Percentiles rank a stretch among this genome's conserved stretches.
Evolutionary conservation across 2,797 vertebrate genomes (phyloP).

Genomic region (Rallus crepitans): DNA sequence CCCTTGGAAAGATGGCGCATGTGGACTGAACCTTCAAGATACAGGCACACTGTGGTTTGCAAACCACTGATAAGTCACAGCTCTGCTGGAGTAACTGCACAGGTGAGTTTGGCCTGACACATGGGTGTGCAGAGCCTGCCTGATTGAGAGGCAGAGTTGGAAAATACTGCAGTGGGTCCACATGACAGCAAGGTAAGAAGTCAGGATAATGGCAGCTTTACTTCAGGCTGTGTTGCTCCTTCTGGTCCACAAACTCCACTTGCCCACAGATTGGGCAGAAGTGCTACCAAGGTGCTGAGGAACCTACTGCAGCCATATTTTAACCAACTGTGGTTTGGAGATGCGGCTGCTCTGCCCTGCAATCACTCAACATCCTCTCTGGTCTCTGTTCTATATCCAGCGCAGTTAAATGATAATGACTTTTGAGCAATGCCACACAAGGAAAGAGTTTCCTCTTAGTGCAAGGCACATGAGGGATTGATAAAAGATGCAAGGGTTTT

Average conservation of each 20-base stretch:
- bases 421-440: slow-evolving; percentile 55
- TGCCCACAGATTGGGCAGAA: neutral
- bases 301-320: neutral
- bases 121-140: neutral
- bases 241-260: neutral
- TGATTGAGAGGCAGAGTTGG: neutral
- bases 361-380: neutral
- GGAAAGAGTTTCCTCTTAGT: slow-evolving; percentile 58
- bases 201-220: neutral
- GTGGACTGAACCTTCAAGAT: neutral
- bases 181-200: neutral
- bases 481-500: slow-evolving; percentile 68
- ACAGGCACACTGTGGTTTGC: neutral
- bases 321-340: neutral
- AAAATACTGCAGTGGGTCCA: neutral
- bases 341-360: neutral
- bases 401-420: slow-evolving; percentile 20
- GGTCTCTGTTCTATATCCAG: slow-evolving; percentile 40
- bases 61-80: accelerated
- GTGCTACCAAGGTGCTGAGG: neutral
- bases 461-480: slow-evolving; percentile 46
- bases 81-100: neutral
- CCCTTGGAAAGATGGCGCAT: neutral
- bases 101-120: accelerated
- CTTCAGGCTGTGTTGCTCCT: neutral